Percentiles rank a stretch among this genome's conserved stretches.
phyloP scores from a whole-genome alignment of 2,113 vertebrate species.

The Neotoma lepida region DNA sequence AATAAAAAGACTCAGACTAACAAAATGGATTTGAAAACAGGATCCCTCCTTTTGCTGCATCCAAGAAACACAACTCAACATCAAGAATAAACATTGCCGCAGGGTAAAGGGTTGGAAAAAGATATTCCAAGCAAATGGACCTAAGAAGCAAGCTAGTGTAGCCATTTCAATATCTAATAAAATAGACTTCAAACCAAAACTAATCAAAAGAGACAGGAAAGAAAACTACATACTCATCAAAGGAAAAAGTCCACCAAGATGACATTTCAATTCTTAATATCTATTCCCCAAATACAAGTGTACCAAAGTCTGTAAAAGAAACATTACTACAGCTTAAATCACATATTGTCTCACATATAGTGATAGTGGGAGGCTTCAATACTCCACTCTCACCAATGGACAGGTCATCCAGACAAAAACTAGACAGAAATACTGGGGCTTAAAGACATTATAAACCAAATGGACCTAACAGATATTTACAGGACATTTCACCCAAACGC shows the following conservation, averaged over 20 bases:
- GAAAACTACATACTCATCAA: not conserved
- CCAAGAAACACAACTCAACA: not conserved
- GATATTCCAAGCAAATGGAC: not conserved
- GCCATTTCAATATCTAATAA: not conserved
- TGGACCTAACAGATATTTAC: not conserved
- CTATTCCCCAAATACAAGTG: not conserved
- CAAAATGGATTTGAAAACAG: not conserved
- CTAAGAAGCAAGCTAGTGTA: not conserved
- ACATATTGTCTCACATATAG: not conserved
- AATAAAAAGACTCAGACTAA: not conserved
- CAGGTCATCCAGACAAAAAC: not conserved
- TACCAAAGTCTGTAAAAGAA: not conserved
- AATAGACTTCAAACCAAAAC: not conserved
- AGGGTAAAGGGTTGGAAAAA: not conserved
- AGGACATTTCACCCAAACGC: not conserved
- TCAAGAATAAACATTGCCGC: not conserved
- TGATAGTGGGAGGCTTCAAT: not conserved
- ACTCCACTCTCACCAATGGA: not conserved
- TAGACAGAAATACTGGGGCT: not conserved
- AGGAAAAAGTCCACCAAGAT: not conserved
- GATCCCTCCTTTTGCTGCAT: not conserved
- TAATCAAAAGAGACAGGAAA: not conserved
- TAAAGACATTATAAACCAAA: not conserved
- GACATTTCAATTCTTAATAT: not conserved
- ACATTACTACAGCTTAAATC: not conserved